Conservation (phyloP, 1,140 invertebrate genomes). For the Aphidius gifuensis region DNA sequence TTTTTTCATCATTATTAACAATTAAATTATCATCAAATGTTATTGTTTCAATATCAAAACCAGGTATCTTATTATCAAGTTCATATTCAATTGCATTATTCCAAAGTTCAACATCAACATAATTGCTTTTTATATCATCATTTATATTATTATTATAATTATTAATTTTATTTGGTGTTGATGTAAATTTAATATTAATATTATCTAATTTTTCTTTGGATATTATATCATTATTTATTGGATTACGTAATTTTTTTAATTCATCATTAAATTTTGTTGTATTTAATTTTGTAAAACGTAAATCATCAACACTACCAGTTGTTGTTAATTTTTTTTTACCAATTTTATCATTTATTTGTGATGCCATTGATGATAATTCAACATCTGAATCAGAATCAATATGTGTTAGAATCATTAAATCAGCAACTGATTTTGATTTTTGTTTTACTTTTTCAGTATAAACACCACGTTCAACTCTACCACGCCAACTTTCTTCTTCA, state of each 20-base stretch:
- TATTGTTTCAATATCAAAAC: slow-evolving; percentile 34
- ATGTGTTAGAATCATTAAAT: slow-evolving; percentile 72
- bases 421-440: slow-evolving; percentile 70
- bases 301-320: slow-evolving; percentile 59
- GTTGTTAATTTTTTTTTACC: slow-evolving; percentile 40
- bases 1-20: slow-evolving; percentile 20
- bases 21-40: slow-evolving; percentile 30
- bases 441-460: slow-evolving; percentile 66
- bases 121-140: slow-evolving; percentile 21
- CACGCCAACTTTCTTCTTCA: slow-evolving; percentile 64
- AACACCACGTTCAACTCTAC: slow-evolving; percentile 62
- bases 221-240: slow-evolving; percentile 30
- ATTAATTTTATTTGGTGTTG: slow-evolving; percentile 20
- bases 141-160: too few species aligned
- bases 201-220: neutral
- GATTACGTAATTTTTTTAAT: slow-evolving; percentile 55
- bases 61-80: slow-evolving; percentile 39
- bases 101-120: slow-evolving; percentile 43
- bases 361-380: slow-evolving; percentile 53
- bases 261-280: slow-evolving; percentile 59
- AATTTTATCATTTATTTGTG: slow-evolving; percentile 39
- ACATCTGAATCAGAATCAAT: slow-evolving; percentile 67
- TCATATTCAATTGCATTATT: slow-evolving; percentile 42
- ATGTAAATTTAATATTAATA: slow-evolving; percentile 8
- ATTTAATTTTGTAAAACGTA: slow-evolving; percentile 50